Conservation (phyloP, 1,140 invertebrate species). For the Pemphigus obesinymphae region DNA sequence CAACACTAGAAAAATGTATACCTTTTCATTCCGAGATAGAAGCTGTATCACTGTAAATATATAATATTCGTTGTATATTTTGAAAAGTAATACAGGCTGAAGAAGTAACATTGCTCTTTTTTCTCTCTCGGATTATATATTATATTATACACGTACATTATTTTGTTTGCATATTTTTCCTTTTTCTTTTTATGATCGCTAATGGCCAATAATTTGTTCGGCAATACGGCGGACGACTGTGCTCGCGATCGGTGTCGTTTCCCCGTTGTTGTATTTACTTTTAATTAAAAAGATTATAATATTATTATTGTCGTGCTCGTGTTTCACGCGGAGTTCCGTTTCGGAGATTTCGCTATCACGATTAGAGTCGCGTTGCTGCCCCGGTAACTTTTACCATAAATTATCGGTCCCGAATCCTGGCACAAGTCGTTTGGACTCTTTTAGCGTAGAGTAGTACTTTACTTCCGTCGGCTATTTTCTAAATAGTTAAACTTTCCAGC, state of each 20-base stretch:
- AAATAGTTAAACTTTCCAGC: neutral
- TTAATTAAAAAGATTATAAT: slow-evolving; percentile 32
- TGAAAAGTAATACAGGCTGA: no score
- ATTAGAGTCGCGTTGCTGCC: neutral
- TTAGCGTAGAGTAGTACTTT: neutral
- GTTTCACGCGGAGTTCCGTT: neutral
- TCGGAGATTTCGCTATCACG: slow-evolving; percentile 12
- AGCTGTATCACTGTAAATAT: no score
- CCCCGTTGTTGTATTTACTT: neutral
- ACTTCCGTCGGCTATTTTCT: neutral
- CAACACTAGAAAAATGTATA: no score
- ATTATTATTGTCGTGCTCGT: neutral
- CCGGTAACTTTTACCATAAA: slow-evolving; percentile 18
- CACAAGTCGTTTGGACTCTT: slow-evolving; percentile 3
- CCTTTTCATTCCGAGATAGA: no score
- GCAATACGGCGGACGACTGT: neutral
- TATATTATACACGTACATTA: no score
- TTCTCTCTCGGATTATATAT: no score
- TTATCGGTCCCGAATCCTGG: neutral
- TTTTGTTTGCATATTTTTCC: no score
- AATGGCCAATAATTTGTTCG: slow-evolving; percentile 22
- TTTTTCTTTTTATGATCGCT: neutral
- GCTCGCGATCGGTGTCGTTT: neutral
- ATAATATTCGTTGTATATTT: no score
- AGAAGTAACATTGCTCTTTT: no score